phyloP scores from a whole-genome alignment of 1,140 invertebrate species.

The Papilio xuthus region DNA sequence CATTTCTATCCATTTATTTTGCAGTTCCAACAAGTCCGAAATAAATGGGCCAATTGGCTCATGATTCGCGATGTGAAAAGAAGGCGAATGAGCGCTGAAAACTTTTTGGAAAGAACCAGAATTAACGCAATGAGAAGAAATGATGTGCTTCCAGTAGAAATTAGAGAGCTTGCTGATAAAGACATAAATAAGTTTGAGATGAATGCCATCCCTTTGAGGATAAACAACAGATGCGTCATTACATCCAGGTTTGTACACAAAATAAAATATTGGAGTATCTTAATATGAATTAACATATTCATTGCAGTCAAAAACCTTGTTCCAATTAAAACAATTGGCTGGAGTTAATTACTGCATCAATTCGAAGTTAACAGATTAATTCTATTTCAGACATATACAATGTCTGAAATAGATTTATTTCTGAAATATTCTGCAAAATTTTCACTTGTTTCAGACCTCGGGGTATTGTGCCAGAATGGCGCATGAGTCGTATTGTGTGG shows the following conservation, averaged over 20 bases:
- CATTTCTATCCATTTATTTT: slow-evolving; percentile 35
- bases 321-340: too few species aligned
- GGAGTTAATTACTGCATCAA: too few species aligned
- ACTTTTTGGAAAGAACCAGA: slow-evolving; percentile 87
- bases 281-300: neutral
- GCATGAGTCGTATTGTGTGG: slow-evolving; percentile 94
- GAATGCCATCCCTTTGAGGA: slow-evolving; percentile 85
- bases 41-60: slow-evolving; percentile 87
- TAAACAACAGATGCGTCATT: slow-evolving; percentile 89
- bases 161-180: slow-evolving; percentile 87
- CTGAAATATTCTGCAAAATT: too few species aligned
- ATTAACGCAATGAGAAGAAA: slow-evolving; percentile 90
- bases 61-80: slow-evolving; percentile 93
- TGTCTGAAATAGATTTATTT: too few species aligned
- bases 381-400: too few species aligned
- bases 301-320: too few species aligned
- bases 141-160: slow-evolving; percentile 89
- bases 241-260: slow-evolving; percentile 81
- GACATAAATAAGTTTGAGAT: slow-evolving; percentile 89
- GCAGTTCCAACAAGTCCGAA: slow-evolving; percentile 85
- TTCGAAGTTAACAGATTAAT: too few species aligned
- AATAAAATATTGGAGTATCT: neutral
- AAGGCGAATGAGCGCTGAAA: slow-evolving; percentile 86
- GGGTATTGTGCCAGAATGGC: slow-evolving; percentile 88
- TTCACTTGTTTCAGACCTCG: slow-evolving; percentile 83